Evolutionary conservation across 2,888 invertebrate genomes (phyloP).

Genomic region (Patella depressa): DNA sequence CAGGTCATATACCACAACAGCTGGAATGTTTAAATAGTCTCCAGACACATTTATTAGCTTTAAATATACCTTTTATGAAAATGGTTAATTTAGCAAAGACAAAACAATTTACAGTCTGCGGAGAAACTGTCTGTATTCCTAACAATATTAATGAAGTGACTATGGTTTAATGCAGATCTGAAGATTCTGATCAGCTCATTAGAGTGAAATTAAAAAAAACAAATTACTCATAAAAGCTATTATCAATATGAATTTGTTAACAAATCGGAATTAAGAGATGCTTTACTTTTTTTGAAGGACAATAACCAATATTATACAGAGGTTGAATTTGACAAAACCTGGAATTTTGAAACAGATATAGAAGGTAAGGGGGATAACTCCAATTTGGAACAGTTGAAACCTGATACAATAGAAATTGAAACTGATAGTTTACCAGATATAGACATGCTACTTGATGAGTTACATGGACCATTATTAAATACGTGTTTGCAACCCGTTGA

Average conservation of each 20-base stretch:
- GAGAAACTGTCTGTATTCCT: background rate
- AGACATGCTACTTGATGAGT: no score
- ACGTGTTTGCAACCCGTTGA: no score
- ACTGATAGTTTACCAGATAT: no score
- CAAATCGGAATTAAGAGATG: background rate
- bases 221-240: background rate
- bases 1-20: background rate
- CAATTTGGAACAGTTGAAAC: no score
- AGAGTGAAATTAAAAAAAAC: background rate
- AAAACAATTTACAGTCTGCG: background rate
- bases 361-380: no score
- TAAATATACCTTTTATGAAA: slow-evolving; percentile 8
- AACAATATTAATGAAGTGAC: slow-evolving; percentile 3
- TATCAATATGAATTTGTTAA: background rate
- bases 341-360: background rate
- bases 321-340: background rate
- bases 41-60: background rate
- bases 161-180: background rate
- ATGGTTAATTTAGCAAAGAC: background rate
- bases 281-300: background rate
- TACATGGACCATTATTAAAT: no score
- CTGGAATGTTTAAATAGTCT: background rate
- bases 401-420: no score
- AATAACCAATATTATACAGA: background rate
- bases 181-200: background rate